Evolutionary conservation across 2,113 vertebrate species (phyloP), one percentile per base, ranked within the genome.

Genomic region (Pelusios castaneus): DNA sequence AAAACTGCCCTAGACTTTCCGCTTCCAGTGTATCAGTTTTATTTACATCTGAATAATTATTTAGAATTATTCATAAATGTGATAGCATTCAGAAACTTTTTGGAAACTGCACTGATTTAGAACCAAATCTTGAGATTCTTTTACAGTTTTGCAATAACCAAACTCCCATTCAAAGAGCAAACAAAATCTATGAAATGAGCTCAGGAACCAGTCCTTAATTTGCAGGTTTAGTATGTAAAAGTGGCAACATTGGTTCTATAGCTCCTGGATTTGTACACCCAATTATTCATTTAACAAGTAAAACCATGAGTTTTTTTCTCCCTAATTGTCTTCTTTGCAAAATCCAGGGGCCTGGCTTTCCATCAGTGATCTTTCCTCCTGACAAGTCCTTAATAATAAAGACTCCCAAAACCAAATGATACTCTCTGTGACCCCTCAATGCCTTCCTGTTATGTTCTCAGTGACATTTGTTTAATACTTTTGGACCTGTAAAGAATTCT

Each of bases 391-490:
- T 81, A 77, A 34, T 38, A 90, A 10, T 8, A 79, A 34, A 52
- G 22, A 5, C n/a, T 38, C 17, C 34, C 63, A n/a, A 70, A 67
- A 19, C 67, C 29, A 85, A 31, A 77, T 85, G 76, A 60, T 47
- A 13, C 2, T 10, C 0, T 0, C n/a, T 13, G 1, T 34, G 6
- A 78, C 55, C n/a, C 4, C 83, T 91, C 9, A 41, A 4, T 41
- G 2, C 10, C 82, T 90, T 91, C 12, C 38, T 87, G 54, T 75
- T 93, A 89, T 91, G 9, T 27, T 22, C 55, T 84, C 56, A 84
- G 34, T 86, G 27, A 80, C 29, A 73, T 24, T 76, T 86, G n/a
- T 14, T 13, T 85, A 87, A 2, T 9, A 84, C 38, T 13, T 91
- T 94, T 89, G 34, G 5, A 70, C n/a, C 41, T 67, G 4, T 49